Evolutionary conservation across 2,797 vertebrate species (phyloP).

Genomic region (Aphelocoma californica): DNA sequence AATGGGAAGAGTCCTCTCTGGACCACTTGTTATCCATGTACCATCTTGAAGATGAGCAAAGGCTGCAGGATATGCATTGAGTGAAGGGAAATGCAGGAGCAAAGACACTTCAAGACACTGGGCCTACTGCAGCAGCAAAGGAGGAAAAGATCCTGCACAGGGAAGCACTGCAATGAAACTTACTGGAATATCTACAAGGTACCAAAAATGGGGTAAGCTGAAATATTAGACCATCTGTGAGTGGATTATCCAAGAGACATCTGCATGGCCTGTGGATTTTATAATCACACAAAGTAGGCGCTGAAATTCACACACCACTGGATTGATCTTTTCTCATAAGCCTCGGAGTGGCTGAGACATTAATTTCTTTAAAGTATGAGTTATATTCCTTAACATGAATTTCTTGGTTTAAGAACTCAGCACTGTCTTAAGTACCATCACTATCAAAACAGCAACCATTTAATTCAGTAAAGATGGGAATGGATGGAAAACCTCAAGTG

Average conservation of each 20-base stretch:
- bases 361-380: slow-evolving; percentile 1
- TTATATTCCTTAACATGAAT: neutral
- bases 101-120: neutral
- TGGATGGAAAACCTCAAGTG: neutral
- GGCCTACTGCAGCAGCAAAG: neutral
- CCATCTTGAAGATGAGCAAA: neutral
- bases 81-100: neutral
- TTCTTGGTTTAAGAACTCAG: slow-evolving; percentile 9
- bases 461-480: slow-evolving; percentile 19
- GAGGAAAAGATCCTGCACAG: neutral
- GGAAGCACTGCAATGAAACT: neutral
- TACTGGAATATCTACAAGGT: neutral
- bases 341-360: neutral
- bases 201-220: neutral
- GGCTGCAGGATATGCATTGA: neutral
- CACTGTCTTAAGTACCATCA: neutral
- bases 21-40: neutral
- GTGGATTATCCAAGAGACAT: neutral
- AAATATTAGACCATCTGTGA: neutral
- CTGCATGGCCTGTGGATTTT: neutral
- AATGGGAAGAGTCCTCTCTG: neutral
- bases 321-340: neutral
- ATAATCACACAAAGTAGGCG: neutral
- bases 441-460: slow-evolving; percentile 10
- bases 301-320: neutral